Conservation (phyloP, 2,888 invertebrate genomes). For the Stenurella melanura region DNA sequence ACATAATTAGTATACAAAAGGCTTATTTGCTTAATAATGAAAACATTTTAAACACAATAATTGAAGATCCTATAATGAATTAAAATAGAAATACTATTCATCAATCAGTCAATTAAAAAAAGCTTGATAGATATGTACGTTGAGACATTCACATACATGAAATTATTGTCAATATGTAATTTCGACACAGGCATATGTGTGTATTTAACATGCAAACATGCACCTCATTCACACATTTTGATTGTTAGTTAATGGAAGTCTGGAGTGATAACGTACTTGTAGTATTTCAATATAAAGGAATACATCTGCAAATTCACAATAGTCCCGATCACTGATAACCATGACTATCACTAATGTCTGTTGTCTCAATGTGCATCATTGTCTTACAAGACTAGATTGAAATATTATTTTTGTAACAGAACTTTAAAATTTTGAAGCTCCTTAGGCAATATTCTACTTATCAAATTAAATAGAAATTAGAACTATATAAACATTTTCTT, state of each 20-base stretch:
- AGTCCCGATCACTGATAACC: slow-evolving; percentile 3
- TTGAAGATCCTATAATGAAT: too few relatives aligned
- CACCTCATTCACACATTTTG: slow-evolving; percentile 16
- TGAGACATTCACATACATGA: slow-evolving; percentile 7
- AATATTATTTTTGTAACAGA: too few relatives aligned
- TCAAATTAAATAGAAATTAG: too few relatives aligned
- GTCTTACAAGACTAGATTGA: neutral
- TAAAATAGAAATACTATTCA: too few relatives aligned
- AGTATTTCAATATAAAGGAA: slow-evolving; percentile 10
- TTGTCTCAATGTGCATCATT: neutral
- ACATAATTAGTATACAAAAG: too few relatives aligned
- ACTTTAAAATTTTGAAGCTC: too few relatives aligned
- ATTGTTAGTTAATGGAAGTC: slow-evolving; percentile 16
- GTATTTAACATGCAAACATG: neutral
- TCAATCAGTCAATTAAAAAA: too few relatives aligned
- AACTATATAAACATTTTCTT: too few relatives aligned
- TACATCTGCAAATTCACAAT: slow-evolving; percentile 14
- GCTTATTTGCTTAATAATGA: too few relatives aligned
- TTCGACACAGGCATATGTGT: slow-evolving; percentile 9
- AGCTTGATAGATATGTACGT: neutral
- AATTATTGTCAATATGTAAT: slow-evolving; percentile 4
- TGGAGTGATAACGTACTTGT: neutral
- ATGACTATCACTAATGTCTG: neutral
- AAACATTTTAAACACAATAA: too few relatives aligned
- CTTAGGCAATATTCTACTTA: too few relatives aligned